These are phyloP conservation scores for Platichthys stellatus DNA, from an alignment of 2,113 vertebrate genomes.

Conservation along the genomic window DNA sequence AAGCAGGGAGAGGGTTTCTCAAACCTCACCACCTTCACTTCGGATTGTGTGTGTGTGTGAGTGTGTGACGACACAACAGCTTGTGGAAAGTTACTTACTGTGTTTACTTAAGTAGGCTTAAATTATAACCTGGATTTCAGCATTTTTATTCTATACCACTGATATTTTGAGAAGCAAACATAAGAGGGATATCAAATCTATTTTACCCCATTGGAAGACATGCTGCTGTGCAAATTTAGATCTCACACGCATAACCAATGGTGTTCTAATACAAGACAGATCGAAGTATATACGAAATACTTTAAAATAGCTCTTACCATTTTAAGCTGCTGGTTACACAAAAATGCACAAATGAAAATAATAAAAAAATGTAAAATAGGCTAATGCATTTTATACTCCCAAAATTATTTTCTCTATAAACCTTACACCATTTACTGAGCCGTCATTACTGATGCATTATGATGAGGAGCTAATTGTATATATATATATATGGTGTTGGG, in stretches of 20 bases:
- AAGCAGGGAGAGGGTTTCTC: neutral
- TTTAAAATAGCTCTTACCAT: neutral
- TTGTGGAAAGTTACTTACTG: no score
- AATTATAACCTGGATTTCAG: no score
- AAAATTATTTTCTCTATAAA: no score
- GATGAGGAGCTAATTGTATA: no score
- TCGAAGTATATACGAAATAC: neutral
- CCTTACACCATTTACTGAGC: no score
- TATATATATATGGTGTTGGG: no score
- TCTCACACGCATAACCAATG: neutral
- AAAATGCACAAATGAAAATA: neutral
- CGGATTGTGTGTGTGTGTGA: conserved; percentile 2
- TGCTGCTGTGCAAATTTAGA: neutral
- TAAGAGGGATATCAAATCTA: no score
- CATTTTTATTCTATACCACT: no score
- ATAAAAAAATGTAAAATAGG: neutral
- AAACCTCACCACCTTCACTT: conserved; percentile 41
- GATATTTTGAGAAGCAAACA: no score
- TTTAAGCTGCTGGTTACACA: neutral
- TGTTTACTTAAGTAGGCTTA: no score
- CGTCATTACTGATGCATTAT: no score
- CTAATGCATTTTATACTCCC: no score
- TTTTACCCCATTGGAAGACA: neutral
- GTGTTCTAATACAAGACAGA: neutral
- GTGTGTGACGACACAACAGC: neutral